Evolutionary conservation across 2,888 invertebrate genomes (phyloP).

Genomic region (Cephalotes varians): DNA sequence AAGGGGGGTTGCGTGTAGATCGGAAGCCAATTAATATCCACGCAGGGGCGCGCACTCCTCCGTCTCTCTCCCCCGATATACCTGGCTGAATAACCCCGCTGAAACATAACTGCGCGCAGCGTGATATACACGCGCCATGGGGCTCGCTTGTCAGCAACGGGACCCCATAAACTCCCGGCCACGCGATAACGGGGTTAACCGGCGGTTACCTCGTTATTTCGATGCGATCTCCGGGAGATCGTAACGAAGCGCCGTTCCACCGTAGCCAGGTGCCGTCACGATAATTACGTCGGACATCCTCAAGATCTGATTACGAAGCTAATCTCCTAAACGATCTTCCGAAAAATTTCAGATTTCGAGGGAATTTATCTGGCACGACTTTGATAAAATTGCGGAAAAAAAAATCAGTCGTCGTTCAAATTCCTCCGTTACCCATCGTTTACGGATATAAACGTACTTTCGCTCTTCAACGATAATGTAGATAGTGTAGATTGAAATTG

Average conservation of each 20-base stretch:
- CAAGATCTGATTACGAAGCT: neutral
- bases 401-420: neutral
- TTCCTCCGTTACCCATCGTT: too few species aligned
- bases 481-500: neutral
- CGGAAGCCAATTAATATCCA: conserved; percentile 84
- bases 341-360: neutral
- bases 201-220: conserved; percentile 80
- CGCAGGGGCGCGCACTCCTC: neutral
- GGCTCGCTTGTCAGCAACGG: conserved; percentile 81
- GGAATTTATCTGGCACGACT: neutral
- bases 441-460: conserved; percentile 4
- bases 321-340: neutral
- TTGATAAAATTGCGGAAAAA: neutral
- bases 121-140: conserved; percentile 82
- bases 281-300: conserved; percentile 35
- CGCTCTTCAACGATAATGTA: neutral
- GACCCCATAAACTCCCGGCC: conserved; percentile 75
- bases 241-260: conserved; percentile 53
- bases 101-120: conserved; percentile 76
- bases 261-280: conserved; percentile 58
- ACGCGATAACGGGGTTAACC: conserved; percentile 79
- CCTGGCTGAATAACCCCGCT: conserved; percentile 71
- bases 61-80: conserved; percentile 52
- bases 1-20: conserved; percentile 67
- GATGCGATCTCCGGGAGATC: conserved; percentile 63